Percentiles rank a stretch among this genome's conserved stretches.
Evolutionary conservation across 64 coral and sea anemone genomes (phyloP).

Genomic region (Anthopleura sola): DNA sequence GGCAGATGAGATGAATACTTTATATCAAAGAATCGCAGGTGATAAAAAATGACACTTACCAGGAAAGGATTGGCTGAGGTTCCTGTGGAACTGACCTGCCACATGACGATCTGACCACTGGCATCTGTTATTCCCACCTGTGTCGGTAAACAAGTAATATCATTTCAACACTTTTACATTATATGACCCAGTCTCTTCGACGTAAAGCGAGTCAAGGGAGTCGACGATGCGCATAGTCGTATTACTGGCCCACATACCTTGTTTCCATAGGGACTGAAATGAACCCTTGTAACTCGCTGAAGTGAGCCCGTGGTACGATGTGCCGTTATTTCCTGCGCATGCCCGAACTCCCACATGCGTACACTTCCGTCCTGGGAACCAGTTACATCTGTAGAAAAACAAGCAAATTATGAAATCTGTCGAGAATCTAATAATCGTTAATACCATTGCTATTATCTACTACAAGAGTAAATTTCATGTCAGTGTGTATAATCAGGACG

Average conservation of each 20-base stretch:
- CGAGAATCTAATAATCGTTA: not conserved
- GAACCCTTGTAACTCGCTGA: conserved; percentile 83
- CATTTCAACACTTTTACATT: no score
- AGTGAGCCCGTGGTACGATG: conserved; percentile 86
- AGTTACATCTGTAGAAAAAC: conserved; percentile 53
- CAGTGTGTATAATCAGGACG: no score
- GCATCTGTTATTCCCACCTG: conserved; percentile 83
- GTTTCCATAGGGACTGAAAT: conserved; percentile 93
- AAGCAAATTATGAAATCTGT: not conserved
- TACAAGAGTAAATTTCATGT: not conserved
- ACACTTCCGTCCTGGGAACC: conserved; percentile 94
- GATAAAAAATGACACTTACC: conserved; percentile 31
- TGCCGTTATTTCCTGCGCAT: conserved; percentile 86
- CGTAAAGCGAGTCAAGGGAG: no score
- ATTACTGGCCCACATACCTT: conserved; percentile 45
- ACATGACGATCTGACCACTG: conserved; percentile 59
- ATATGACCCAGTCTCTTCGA: no score
- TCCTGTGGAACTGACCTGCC: conserved; percentile 87
- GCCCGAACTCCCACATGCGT: conserved; percentile 98
- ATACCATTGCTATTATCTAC: not conserved
- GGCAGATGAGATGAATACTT: not conserved
- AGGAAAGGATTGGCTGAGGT: conserved; percentile 59
- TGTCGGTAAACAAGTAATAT: no score
- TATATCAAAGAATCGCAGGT: not conserved
- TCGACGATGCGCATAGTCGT: not conserved